phyloP scores from a whole-genome alignment of 1,140 invertebrate species.

The Leptinotarsa texana region DNA sequence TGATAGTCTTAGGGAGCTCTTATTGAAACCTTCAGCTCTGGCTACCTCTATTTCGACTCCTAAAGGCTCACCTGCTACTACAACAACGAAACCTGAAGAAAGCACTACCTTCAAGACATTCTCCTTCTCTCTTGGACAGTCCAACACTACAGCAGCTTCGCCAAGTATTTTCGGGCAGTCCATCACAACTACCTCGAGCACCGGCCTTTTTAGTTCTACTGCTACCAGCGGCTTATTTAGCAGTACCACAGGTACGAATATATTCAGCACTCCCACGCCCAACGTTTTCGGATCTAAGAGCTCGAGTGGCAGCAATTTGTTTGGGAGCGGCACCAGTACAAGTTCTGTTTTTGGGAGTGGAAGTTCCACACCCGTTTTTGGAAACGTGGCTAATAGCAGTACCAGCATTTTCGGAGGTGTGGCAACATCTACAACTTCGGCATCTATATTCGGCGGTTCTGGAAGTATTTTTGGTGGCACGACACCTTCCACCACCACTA shows the following conservation, averaged over 20 bases:
- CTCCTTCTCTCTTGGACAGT: neutral
- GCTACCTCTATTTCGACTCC: constrained; percentile 25
- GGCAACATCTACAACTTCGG: neutral
- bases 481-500: neutral
- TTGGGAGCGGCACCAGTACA: neutral
- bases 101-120: neutral
- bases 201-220: constrained; percentile 28
- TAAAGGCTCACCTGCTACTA: neutral
- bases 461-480: constrained; percentile 12
- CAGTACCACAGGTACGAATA: constrained; percentile 3
- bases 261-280: neutral
- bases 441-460: constrained; percentile 17
- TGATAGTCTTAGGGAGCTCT: constrained; percentile 34
- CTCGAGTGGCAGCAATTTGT: constrained; percentile 10
- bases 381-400: constrained; percentile 22
- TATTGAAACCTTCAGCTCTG: constrained; percentile 34
- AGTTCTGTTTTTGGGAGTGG: constrained; percentile 1
- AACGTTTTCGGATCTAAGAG: neutral
- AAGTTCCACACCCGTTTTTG: constrained; percentile 28
- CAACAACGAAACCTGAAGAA: neutral
- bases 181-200: neutral
- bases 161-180: constrained; percentile 19
- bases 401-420: neutral
- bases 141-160: neutral
- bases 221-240: constrained; percentile 13